Conservation (phyloP, 2,797 vertebrate genomes). For the Molossus alvarezi region DNA sequence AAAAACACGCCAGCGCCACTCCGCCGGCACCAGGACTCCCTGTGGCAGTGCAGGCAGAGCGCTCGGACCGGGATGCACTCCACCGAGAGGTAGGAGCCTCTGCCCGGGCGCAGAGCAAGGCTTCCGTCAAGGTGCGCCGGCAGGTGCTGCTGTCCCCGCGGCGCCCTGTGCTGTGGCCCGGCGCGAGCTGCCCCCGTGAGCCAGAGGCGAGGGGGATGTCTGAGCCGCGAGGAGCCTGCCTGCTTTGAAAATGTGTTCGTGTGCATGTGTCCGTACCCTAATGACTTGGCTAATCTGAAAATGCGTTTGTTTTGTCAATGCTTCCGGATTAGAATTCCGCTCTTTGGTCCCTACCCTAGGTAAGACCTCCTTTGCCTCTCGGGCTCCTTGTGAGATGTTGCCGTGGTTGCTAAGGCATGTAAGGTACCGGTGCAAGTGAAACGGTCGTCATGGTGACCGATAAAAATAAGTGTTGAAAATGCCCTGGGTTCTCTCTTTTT, state of each 20-base stretch:
- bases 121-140: conserved; percentile 66
- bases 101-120: conserved; percentile 70
- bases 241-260: conserved; percentile 84
- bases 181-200: neutral
- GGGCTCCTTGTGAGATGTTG: conserved; percentile 87
- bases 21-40: conserved; percentile 83
- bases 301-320: conserved; percentile 99
- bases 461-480: conserved; percentile 91
- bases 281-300: conserved; percentile 93
- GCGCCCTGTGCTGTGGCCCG: conserved; percentile 47
- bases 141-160: conserved; percentile 74
- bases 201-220: conserved; percentile 68
- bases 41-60: conserved; percentile 84
- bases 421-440: conserved; percentile 89
- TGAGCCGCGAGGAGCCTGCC: conserved; percentile 78
- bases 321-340: conserved; percentile 99
- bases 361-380: conserved; percentile 95
- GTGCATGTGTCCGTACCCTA: conserved; percentile 84
- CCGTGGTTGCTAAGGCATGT: conserved; percentile 90
- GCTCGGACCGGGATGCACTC: conserved; percentile 82
- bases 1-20: conserved; percentile 75
- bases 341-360: conserved; percentile 99
- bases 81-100: conserved; percentile 77
- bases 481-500: conserved; percentile 88
- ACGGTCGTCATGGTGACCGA: conserved; percentile 91